Evolutionary conservation across 2,888 invertebrate species (phyloP), one percentile per base, ranked within the genome.

Genomic region (Microctonus hyperodae): DNA sequence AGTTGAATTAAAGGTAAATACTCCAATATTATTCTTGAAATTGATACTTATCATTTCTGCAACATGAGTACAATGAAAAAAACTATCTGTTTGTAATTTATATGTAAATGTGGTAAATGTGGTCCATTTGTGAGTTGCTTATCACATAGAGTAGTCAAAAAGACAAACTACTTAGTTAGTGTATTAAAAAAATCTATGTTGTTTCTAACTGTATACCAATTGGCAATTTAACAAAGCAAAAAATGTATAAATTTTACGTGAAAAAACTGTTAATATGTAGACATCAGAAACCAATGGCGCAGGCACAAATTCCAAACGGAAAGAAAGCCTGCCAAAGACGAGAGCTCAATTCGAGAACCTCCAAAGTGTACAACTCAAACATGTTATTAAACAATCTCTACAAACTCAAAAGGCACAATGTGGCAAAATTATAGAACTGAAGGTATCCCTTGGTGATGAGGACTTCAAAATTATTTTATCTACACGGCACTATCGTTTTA

Each of bases 311-410:
- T 78, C 79, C 71, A 86, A 85, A 76, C 78, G 76, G 71, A 83
- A 83, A 77, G 86, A 87, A 72, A 83, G 83, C 70, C 86, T 78
- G 81, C 83, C 77, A 79, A 86, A 79, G 75, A 72, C 74, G 79
- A 85, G 86, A 73, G 81, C 85, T 75, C 83, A 85, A 82, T 82
- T 85, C 77, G 88, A 88, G 80, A 86, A 84, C 78, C 90, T 90
- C 83, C 83, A 88, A 78, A 85, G 84, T 72, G 83, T 90, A 73
- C 88, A 89, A 79, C 86, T 90, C 78, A 90, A 89, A 84, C 89
- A 89, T 58, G 85, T 87, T 72, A 78, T 80, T 72, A 85, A 83
- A 75, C 75, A 79, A 55, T 63, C 69, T 7, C 20, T 16, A 77
- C 66, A 73, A 74, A 76, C 79, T 69, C 74, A 79, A 64, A 69